A percentile compares a stretch with the other conserved stretches of the same genome.
These are phyloP conservation scores for Pempheris klunzingeri DNA, from an alignment of 2,797 vertebrate genomes.

Conservation along the genomic window DNA sequence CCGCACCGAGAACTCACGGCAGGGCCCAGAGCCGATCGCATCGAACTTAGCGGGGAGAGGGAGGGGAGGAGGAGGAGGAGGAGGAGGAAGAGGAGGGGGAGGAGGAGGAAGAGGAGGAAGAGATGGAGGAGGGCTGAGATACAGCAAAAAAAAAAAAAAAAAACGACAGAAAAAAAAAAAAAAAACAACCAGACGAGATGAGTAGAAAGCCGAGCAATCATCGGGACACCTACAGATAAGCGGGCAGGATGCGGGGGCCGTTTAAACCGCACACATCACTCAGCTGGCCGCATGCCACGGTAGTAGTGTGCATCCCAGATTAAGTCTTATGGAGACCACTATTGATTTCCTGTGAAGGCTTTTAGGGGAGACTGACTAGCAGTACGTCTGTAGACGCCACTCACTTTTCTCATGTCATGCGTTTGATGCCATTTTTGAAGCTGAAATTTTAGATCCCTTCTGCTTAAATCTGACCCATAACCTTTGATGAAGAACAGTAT, in stretches of 20 bases:
- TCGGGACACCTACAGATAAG: conserved; percentile 67
- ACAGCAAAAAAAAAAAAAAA: conserved; percentile 13
- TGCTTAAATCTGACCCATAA: not conserved
- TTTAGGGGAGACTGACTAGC: conserved; percentile 61
- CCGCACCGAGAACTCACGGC: conserved; percentile 87
- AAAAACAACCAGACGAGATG: conserved; percentile 74
- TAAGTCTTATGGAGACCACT: conserved; percentile 77
- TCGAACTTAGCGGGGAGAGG: conserved; percentile 81
- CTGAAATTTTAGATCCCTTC: not conserved
- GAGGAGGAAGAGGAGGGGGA: conserved; percentile 38
- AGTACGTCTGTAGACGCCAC: conserved; percentile 33
- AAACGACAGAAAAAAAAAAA: conserved; percentile 5
- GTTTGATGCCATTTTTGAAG: conserved; percentile 29
- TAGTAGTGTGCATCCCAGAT: conserved; percentile 79
- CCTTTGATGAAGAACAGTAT: not conserved
- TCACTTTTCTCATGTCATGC: conserved; percentile 39
- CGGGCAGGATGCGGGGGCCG: conserved; percentile 74
- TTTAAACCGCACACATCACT: conserved; percentile 76
- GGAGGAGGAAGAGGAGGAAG: conserved; percentile 32
- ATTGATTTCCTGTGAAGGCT: conserved; percentile 75
- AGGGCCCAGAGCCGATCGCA: conserved; percentile 87
- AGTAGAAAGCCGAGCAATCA: conserved; percentile 78
- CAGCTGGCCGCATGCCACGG: conserved; percentile 80
- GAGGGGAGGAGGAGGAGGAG: conserved; percentile 53
- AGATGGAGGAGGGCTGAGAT: conserved; percentile 57